Evolutionary conservation across 2,888 invertebrate genomes (phyloP).

Genomic region (Argyresthia goedartella): DNA sequence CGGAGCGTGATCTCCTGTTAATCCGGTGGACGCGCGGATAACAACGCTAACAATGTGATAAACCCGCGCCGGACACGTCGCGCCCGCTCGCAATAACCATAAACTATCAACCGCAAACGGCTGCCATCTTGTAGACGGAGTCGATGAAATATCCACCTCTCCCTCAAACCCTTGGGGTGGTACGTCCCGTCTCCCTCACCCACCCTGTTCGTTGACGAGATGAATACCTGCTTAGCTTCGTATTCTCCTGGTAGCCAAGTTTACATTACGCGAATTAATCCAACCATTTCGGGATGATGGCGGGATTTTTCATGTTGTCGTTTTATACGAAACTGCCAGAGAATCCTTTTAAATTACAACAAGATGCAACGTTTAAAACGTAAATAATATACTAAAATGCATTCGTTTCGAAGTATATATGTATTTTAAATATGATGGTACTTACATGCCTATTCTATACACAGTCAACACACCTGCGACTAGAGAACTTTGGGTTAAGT

Average conservation of each 20-base stretch:
- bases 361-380: too few species aligned
- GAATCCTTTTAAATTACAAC: too few species aligned
- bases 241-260: conserved; percentile 54
- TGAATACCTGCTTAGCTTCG: conserved; percentile 40
- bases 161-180: conserved; percentile 33
- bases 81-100: conserved; percentile 67
- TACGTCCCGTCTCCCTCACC: conserved; percentile 31
- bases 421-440: too few species aligned
- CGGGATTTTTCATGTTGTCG: neutral
- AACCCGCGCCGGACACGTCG: conserved; percentile 58
- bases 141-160: conserved; percentile 59
- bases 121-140: conserved; percentile 65
- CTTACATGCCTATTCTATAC: too few species aligned
- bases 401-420: too few species aligned
- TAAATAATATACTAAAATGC: too few species aligned
- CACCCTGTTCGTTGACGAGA: conserved; percentile 21
- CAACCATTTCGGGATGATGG: conserved; percentile 23
- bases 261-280: conserved; percentile 61
- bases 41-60: conserved; percentile 68
- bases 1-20: conserved; percentile 51
- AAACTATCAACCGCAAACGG: conserved; percentile 70
- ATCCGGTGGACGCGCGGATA: conserved; percentile 60
- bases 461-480: too few species aligned
- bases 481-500: neutral
- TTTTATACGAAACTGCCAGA: too few species aligned